Evolutionary conservation across 1,140 invertebrate genomes (phyloP), one percentile per base, ranked within the genome.

Genomic region (Cydia amplana): DNA sequence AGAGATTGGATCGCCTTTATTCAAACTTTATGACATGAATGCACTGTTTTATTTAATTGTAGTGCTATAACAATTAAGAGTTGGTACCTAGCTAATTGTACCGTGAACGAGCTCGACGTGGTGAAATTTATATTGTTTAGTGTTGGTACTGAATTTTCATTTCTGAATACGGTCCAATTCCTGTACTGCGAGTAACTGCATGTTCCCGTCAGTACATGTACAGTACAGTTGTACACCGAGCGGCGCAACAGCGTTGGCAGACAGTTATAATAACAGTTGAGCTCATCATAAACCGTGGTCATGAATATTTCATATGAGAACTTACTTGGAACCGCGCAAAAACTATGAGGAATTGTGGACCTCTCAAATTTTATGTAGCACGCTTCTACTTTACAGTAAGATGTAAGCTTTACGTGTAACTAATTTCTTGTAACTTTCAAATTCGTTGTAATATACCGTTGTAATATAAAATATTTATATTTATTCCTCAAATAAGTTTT

Each of bases 231-330:
- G 28, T 36, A 67, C 65, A 43, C 55, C 74, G 40, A 67, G 72
- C 49, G 25, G 70, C 65, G 74, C 18, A 25, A 49, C 74, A 74
- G 73, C 74, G 72, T 74, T 64, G 74, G 20, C 74, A 77, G 75
- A 84, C 81, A 83, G 82, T 83, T 83, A 82, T 82, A 74, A 79
- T 79, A 80, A 79, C 76, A 76, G 75, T 79, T 80, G 77, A 85
- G 75, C 75, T 81, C 78, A 82, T 82, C 80, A 83, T 74, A 78
- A 70, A 78, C 76, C 70, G 77, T 60, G 63, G 70, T 81, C 75
- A 81, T 83, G 79, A 79, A 81, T 83, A 82, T 80, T 80, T 81
- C 77, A 82, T 82, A 73, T 64, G 73, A 65, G 70, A 49, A 74
- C 63, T 81, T 67, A 73, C 73, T 82, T 79, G 67, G 75, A 78